Evolutionary conservation across 2,888 invertebrate species (phyloP), one percentile per base, ranked within the genome.

Genomic region (Aporophyla lueneburgensis): DNA sequence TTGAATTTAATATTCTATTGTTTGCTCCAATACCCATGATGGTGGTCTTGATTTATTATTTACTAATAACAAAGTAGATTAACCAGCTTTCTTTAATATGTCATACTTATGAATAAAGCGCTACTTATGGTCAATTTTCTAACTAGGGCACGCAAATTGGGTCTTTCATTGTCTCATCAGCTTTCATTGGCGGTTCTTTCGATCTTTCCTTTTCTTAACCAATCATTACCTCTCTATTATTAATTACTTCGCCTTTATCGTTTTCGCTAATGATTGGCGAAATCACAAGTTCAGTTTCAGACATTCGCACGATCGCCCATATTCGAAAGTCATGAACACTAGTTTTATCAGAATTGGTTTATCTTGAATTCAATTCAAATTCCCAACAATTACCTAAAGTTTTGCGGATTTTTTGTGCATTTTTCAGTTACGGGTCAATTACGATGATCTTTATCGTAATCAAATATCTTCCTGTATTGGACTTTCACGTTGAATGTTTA

Each of bases 241-340:
- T 74, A 80, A 85, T 84, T 62, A 58, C 58, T 74, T 33, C 33
- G 33, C 40, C 66, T 74, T 67, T 46, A 56, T 63, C 16, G 7
- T 40, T 68, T 74, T 63, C 62, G 74, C 63, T 77, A 87, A 79
- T 78, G 61, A 79, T 61, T 63, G 12, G 33, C 10, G 14, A 78
- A 62, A 74, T 77, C 19, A 33, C 24, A 73, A 51, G 49, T 77
- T 76, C 27, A 14, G 24, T 74, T 68, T 54, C 85, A 82, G 82
- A 80, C 81, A 89, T 94, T 93, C 91, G 91, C 92, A 92, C 92
- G 91, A 90, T 86, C 88, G 90, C 82, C 83, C 90, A 86, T 89
- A 90, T 91, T 90, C 19, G 53, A 82, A 85, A 85, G 62, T 81
- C 61, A 21, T n/a, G 12, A 61, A 54, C 87, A 74, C 81, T 87